phyloP scores from a whole-genome alignment of 2,113 vertebrate genomes.

The Ciconia boyciana region DNA sequence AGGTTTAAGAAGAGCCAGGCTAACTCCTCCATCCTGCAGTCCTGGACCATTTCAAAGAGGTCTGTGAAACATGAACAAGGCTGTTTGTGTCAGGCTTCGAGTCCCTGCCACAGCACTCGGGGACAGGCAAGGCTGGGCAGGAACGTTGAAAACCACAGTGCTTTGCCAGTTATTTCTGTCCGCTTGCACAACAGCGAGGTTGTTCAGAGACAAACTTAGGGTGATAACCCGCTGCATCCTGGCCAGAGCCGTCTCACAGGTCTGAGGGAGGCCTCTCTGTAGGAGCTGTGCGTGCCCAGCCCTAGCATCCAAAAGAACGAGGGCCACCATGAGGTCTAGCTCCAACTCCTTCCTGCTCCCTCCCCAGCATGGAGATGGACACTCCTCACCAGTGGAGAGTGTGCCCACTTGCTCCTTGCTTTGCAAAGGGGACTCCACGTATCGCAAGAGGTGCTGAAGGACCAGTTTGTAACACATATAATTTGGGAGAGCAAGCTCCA shows the following conservation, averaged over 20 bases:
- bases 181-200: neutral
- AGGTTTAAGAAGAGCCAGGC: neutral
- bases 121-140: neutral
- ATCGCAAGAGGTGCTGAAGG: neutral
- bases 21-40: neutral
- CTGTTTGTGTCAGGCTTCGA: neutral
- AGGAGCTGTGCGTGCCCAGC: neutral
- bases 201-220: neutral
- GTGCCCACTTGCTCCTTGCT: neutral
- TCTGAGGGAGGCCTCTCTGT: neutral
- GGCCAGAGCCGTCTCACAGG: neutral
- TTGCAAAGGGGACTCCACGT: neutral
- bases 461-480: neutral
- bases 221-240: neutral
- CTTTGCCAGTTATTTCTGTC: neutral
- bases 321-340: neutral
- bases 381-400: fast-evolving
- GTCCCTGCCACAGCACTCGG: neutral
- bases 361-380: neutral
- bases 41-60: neutral
- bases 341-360: neutral
- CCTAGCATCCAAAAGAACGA: neutral
- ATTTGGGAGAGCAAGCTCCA: neutral
- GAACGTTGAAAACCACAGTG: neutral
- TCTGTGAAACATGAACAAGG: neutral